Conservation (phyloP, 2,797 vertebrate genomes). For the Poeciliopsis paucimaculata region DNA sequence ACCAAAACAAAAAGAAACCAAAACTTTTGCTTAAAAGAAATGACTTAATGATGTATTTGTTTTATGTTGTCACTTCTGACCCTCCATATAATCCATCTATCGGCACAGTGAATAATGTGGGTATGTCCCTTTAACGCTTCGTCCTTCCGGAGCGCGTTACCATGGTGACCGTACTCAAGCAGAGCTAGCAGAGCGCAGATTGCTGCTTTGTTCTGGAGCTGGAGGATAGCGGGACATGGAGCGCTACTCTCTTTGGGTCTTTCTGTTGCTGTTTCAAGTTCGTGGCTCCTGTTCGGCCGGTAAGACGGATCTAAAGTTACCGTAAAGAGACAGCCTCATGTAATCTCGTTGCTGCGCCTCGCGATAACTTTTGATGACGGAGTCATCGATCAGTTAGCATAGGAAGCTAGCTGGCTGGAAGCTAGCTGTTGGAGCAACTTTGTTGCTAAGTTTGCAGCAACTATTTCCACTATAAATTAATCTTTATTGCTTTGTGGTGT, state of each 20-base stretch:
- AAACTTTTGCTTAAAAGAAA: too few relatives aligned
- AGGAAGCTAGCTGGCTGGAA: constrained; percentile 12
- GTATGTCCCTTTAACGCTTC: background rate
- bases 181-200: constrained; percentile 60
- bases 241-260: constrained; percentile 34
- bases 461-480: background rate
- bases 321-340: fast-evolving
- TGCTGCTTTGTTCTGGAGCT: constrained; percentile 27
- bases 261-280: constrained; percentile 54
- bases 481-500: background rate
- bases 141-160: constrained; percentile 30
- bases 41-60: background rate
- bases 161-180: constrained; percentile 50
- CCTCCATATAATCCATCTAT: background rate
- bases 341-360: background rate
- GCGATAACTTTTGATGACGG: constrained; percentile 19
- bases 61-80: background rate
- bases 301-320: constrained; percentile 21
- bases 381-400: constrained; percentile 42
- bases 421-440: constrained; percentile 12
- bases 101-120: background rate
- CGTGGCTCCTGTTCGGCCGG: constrained; percentile 57
- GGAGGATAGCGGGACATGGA: constrained; percentile 67
- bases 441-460: background rate
- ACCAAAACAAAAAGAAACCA: too few relatives aligned